Percentiles rank a stretch among this genome's conserved stretches.
Evolutionary conservation across 2,113 vertebrate species (phyloP).

Genomic region (Rhizomys pruinosus): DNA sequence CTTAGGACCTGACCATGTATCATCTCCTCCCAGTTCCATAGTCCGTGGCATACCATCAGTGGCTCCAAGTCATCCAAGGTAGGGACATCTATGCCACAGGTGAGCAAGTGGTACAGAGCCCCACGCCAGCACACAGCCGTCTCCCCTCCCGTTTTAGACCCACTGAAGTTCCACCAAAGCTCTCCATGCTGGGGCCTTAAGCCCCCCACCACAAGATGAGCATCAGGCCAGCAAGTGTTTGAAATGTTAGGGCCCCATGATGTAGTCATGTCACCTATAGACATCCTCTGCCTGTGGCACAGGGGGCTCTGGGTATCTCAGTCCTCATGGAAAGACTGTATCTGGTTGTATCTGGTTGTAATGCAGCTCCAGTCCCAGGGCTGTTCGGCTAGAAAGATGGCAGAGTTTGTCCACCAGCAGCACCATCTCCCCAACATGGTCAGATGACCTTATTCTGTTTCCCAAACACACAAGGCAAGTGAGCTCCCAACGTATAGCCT

Average conservation of each 20-base stretch:
- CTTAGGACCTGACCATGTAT: not conserved
- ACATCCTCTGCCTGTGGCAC: not conserved
- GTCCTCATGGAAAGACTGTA: accelerated
- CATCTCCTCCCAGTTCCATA: not conserved
- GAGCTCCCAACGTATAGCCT: accelerated
- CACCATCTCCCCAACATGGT: not conserved
- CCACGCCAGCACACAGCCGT: not conserved
- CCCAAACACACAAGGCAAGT: not conserved
- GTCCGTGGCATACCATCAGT: not conserved
- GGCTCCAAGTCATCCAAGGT: not conserved
- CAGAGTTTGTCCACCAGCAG: not conserved
- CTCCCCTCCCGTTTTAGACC: not conserved
- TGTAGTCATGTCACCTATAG: accelerated
- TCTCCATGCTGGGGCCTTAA: no score
- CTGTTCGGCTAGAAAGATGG: not conserved
- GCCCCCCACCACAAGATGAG: not conserved
- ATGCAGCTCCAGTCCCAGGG: not conserved
- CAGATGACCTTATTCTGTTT: no score
- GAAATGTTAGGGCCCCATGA: not conserved
- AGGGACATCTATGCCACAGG: not conserved
- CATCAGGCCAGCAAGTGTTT: not conserved
- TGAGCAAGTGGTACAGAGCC: not conserved
- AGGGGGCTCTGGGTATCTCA: accelerated
- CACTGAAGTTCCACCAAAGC: not conserved
- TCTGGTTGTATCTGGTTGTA: no score